phyloP scores from a whole-genome alignment of 2,888 invertebrate genomes.

The Mayetiola destructor region DNA sequence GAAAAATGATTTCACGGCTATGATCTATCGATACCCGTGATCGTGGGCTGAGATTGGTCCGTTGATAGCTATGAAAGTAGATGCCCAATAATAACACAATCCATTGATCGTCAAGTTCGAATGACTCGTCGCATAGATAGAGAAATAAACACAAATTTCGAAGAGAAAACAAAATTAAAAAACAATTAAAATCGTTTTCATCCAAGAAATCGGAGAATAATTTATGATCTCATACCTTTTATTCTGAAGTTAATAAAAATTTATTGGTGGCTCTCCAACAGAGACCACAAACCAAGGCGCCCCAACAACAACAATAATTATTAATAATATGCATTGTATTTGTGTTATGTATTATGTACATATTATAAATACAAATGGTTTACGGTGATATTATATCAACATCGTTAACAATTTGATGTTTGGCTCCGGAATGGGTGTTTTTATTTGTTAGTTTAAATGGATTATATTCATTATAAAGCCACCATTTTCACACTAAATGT shows the following conservation, averaged over 20 bases:
- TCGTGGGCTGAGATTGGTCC: background rate
- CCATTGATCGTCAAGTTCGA: too few relatives aligned
- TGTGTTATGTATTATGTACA: too few relatives aligned
- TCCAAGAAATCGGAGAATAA: background rate
- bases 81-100: background rate
- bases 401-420: too few relatives aligned
- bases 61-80: background rate
- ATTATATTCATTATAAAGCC: conserved; percentile 2
- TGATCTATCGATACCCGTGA: background rate
- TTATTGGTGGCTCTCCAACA: conserved; percentile 9
- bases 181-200: conserved; percentile 5
- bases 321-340: too few relatives aligned
- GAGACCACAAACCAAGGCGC: conserved; percentile 5
- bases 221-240: background rate
- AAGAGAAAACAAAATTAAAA: background rate
- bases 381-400: too few relatives aligned
- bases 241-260: conserved; percentile 6
- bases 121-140: background rate
- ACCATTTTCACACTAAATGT: conserved; percentile 12
- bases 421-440: background rate
- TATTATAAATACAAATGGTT: too few relatives aligned
- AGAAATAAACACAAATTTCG: background rate
- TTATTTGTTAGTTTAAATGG: background rate
- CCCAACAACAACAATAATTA: too few relatives aligned
- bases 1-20: background rate